phyloP scores from a whole-genome alignment of 2,888 invertebrate genomes.

The Drosophila parthenogenetica region DNA sequence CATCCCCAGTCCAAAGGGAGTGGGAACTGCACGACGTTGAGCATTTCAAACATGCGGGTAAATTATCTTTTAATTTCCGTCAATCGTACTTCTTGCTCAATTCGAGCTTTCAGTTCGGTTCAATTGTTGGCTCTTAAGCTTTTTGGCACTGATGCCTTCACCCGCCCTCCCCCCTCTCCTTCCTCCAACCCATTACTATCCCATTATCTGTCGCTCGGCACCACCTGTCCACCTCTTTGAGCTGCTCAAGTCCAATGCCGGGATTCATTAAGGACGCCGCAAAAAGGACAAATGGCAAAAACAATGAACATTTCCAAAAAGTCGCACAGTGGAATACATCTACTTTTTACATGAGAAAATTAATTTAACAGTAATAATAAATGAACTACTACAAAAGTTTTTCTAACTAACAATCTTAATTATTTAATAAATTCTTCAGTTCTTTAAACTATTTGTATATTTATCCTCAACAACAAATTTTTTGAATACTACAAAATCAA shows the following conservation, averaged over 20 bases:
- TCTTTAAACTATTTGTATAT: no score
- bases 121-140: conserved; percentile 59
- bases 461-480: no score
- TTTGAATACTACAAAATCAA: no score
- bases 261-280: conserved; percentile 50
- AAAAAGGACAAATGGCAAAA: conserved; percentile 29
- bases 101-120: conserved; percentile 18
- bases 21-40: conserved; percentile 49
- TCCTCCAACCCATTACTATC: no score
- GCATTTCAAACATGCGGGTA: conserved; percentile 72
- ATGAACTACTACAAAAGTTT: no score
- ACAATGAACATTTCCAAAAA: conserved; percentile 41
- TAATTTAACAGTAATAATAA: no score
- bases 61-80: conserved; percentile 78
- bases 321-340: no score
- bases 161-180: no score
- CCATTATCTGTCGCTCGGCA: background rate
- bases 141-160: conserved; percentile 33
- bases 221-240: background rate
- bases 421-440: no score
- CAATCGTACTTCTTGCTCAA: conserved; percentile 48
- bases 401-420: no score
- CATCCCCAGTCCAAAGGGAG: conserved; percentile 1
- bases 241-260: conserved; percentile 46
- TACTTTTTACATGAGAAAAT: no score